Evolutionary conservation across 2,797 vertebrate species (phyloP).

Genomic region (Amblyopsis hoosieri): DNA sequence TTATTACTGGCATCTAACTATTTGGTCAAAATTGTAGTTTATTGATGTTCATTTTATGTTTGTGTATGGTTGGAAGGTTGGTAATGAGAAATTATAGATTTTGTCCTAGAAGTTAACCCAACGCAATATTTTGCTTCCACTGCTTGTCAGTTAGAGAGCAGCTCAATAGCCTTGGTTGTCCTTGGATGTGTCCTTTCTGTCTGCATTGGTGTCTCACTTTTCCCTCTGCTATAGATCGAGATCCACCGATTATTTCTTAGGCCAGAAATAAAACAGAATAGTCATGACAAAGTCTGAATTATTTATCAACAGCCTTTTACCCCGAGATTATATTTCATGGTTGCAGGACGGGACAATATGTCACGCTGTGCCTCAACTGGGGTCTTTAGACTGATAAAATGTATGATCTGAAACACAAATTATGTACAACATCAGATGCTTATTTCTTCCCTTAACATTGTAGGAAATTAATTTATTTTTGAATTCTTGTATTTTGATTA

Average conservation of each 20-base stretch:
- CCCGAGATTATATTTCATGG: constrained; percentile 69
- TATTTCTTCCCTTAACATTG: neutral
- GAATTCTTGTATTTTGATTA: neutral
- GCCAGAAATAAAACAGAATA: constrained; percentile 69
- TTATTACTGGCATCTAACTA: too few species aligned
- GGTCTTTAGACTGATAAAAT: constrained; percentile 36
- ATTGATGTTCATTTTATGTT: too few species aligned
- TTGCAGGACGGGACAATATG: constrained; percentile 41
- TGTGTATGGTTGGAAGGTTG: too few species aligned
- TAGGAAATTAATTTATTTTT: neutral
- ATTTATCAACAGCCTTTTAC: constrained; percentile 75
- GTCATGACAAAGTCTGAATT: constrained; percentile 73
- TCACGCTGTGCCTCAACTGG: constrained; percentile 53
- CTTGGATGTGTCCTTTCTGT: constrained; percentile 40
- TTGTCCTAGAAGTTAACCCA: neutral
- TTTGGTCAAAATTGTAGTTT: too few species aligned
- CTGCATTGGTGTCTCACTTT: constrained; percentile 50
- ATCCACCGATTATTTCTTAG: constrained; percentile 63
- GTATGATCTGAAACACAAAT: constrained; percentile 28
- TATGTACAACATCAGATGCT: neutral
- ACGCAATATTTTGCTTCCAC: constrained; percentile 2
- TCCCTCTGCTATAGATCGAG: constrained; percentile 46
- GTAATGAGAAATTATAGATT: neutral
- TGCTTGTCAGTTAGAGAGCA: constrained; percentile 5
- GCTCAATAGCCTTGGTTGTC: constrained; percentile 15